A percentile compares a stretch with the other conserved stretches of the same genome.
Conservation (phyloP, 2,113 vertebrate species). For the Sinocyclocheilus rhinocerous region DNA sequence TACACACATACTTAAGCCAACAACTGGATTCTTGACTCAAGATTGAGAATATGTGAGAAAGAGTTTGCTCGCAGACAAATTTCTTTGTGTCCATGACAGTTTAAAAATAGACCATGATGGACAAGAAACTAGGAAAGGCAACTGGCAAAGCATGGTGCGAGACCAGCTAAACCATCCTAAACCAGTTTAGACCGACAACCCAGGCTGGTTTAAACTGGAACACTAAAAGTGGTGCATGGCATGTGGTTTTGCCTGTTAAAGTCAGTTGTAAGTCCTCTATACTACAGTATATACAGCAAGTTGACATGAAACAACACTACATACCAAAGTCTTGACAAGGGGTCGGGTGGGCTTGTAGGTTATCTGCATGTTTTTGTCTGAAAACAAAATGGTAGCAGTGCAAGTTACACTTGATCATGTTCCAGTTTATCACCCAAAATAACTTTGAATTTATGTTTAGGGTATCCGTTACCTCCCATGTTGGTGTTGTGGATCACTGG, state of each 20-base stretch:
- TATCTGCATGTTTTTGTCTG: constrained; percentile 69
- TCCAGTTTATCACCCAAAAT: neutral
- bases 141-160: neutral
- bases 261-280: too few relatives aligned
- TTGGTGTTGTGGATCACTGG: constrained; percentile 82
- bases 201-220: neutral
- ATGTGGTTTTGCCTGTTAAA: constrained; percentile 29
- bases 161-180: neutral
- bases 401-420: neutral
- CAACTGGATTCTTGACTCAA: neutral
- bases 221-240: neutral
- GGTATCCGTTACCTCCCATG: constrained; percentile 77
- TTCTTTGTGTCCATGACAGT: neutral
- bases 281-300: too few relatives aligned
- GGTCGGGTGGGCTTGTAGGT: constrained; percentile 56
- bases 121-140: neutral
- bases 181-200: neutral
- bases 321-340: constrained; percentile 59
- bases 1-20: neutral
- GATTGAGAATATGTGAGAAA: constrained; percentile 14
- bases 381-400: constrained; percentile 9
- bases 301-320: constrained; percentile 9
- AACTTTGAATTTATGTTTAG: neutral
- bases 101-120: neutral
- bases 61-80: neutral